Evolutionary conservation across 2,888 invertebrate species (phyloP).

Genomic region (Sminthurinus aureus): DNA sequence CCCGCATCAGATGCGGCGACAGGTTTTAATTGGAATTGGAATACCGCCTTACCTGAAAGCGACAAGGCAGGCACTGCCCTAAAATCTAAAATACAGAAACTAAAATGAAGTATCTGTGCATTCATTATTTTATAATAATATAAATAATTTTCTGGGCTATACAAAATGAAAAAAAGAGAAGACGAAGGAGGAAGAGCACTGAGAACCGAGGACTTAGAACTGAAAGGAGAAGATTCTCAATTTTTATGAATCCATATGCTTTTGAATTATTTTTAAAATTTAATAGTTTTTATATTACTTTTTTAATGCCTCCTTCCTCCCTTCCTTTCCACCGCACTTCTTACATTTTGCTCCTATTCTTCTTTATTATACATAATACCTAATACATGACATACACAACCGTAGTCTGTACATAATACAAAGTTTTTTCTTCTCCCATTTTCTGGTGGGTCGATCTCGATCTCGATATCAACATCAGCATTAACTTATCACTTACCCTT

Average conservation of each 20-base stretch:
- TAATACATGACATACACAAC: too few species aligned
- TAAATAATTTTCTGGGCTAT: background rate
- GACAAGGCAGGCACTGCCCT: conserved; percentile 46
- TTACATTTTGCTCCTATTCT: background rate
- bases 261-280: conserved; percentile 14
- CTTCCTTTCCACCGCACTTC: background rate
- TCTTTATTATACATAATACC: too few species aligned
- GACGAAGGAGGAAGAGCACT: background rate
- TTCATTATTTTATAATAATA: conserved; percentile 43
- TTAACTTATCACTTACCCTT: conserved; percentile 16
- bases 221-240: conserved; percentile 24
- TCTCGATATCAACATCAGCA: conserved; percentile 21
- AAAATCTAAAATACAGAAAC: conserved; percentile 42
- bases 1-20: conserved; percentile 54
- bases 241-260: conserved; percentile 27
- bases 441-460: conserved; percentile 19
- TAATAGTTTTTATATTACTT: conserved; percentile 13
- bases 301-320: background rate
- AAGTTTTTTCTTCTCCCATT: background rate
- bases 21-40: conserved; percentile 54
- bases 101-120: conserved; percentile 42
- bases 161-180: background rate
- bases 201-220: too few species aligned
- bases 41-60: conserved; percentile 53
- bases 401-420: too few species aligned